Percentiles rank a stretch among this genome's conserved stretches.
These are phyloP conservation scores for Drosophila nasuta DNA, from an alignment of 1,140 invertebrate genomes.

Conservation along the genomic window DNA sequence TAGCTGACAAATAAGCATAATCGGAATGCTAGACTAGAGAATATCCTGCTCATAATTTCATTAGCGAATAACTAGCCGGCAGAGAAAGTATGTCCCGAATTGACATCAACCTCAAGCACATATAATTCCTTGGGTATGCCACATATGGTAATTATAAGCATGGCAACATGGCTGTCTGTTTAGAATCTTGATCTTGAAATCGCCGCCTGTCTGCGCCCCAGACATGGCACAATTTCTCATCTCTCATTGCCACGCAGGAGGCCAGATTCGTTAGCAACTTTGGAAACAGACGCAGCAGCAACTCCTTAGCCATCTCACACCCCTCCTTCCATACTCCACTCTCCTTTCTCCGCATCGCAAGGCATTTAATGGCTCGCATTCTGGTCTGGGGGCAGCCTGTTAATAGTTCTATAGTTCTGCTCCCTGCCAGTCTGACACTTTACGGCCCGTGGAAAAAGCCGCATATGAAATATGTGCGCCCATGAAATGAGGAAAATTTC, in stretches of 20 bases:
- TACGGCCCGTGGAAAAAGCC: slow-evolving; percentile 39
- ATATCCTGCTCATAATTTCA: slow-evolving; percentile 1
- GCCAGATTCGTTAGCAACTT: slow-evolving; percentile 39
- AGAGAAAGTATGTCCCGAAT: not conserved
- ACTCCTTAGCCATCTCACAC: not conserved
- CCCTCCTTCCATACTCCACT: not conserved
- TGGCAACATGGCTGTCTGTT: slow-evolving; percentile 50
- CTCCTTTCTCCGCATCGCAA: not conserved
- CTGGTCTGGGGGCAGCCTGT: slow-evolving; percentile 36
- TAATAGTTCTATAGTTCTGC: slow-evolving; percentile 53
- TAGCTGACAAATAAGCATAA: slow-evolving; percentile 45
- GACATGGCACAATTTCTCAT: slow-evolving; percentile 79
- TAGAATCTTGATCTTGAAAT: slow-evolving; percentile 71
- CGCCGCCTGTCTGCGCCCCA: slow-evolving; percentile 27
- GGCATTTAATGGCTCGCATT: slow-evolving; percentile 37
- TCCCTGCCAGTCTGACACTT: slow-evolving; percentile 49
- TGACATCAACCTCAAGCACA: not conserved
- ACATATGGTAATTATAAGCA: slow-evolving; percentile 58
- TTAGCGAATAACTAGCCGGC: too few species aligned
- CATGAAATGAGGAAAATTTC: slow-evolving; percentile 80
- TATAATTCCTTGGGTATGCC: slow-evolving; percentile 3
- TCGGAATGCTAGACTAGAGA: not conserved
- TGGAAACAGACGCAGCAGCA: too few species aligned
- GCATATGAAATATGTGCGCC: slow-evolving; percentile 79
- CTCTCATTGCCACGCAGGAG: slow-evolving; percentile 73